A percentile compares a stretch with the other conserved stretches of the same genome.
Conservation (phyloP, 2,113 vertebrate genomes). For the Zosterops pallidus region DNA sequence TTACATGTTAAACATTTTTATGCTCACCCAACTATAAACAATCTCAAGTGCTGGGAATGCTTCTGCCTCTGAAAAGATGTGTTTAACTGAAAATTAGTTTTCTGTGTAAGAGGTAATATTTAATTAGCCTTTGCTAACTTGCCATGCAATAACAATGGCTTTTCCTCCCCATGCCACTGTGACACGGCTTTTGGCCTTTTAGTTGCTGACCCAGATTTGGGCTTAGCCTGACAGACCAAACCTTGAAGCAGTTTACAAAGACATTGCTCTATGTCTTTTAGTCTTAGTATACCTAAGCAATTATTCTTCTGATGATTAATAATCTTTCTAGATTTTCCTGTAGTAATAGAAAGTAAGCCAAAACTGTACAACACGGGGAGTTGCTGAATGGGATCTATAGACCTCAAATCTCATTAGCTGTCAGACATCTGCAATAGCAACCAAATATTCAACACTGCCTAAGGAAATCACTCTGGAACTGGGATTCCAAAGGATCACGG, state of each 20-base stretch:
- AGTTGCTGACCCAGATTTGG: not conserved
- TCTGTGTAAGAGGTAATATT: not conserved
- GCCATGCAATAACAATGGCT: accelerated
- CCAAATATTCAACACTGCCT: not conserved
- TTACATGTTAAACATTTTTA: not conserved
- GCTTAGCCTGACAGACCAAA: not conserved
- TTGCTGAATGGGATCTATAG: not conserved
- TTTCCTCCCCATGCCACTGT: not conserved
- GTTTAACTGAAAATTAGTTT: not conserved
- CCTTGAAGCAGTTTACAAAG: not conserved
- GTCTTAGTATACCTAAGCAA: not conserved
- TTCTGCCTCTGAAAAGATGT: not conserved
- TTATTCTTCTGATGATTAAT: not conserved
- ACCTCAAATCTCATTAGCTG: not conserved
- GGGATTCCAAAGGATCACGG: not conserved
- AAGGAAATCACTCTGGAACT: not conserved
- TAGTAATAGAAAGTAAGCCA: not conserved
- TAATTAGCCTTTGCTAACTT: not conserved
- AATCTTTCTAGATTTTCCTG: not conserved
- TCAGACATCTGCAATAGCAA: not conserved
- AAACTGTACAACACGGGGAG: not conserved
- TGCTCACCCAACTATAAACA: not conserved
- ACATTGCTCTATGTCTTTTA: not conserved
- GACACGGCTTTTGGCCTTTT: not conserved
- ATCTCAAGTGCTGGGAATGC: not conserved